A percentile compares a stretch with the other conserved stretches of the same genome.
Evolutionary conservation across 2,888 invertebrate genomes (phyloP).

Genomic region (Kryphioiulus occultus): DNA sequence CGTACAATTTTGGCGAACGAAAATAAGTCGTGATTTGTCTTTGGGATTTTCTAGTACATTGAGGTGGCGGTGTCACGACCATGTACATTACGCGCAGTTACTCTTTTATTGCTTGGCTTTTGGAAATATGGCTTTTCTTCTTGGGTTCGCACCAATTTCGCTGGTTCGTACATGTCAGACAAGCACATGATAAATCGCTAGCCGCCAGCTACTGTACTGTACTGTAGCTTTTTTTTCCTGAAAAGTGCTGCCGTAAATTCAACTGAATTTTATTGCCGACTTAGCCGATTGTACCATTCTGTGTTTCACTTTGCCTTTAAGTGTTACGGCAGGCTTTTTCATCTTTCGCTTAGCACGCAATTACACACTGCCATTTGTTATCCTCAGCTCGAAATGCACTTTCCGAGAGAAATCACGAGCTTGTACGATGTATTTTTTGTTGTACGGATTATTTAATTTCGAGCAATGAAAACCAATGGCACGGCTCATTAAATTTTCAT

Average conservation of each 20-base stretch:
- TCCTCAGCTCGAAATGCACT: constrained; percentile 6
- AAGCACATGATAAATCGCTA: background rate
- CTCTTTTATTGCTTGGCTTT: constrained; percentile 22
- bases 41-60: background rate
- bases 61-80: background rate
- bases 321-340: background rate
- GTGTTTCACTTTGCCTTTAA: background rate
- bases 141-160: background rate
- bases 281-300: constrained; percentile 27
- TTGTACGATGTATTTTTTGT: background rate
- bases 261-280: constrained; percentile 32
- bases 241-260: constrained; percentile 9
- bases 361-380: constrained; percentile 13
- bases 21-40: background rate
- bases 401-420: background rate
- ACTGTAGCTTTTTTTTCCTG: too few species aligned
- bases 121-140: constrained; percentile 10
- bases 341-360: background rate
- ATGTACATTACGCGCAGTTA: background rate
- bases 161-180: background rate
- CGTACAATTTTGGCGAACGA: background rate
- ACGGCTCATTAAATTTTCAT: constrained; percentile 35
- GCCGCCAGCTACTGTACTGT: background rate
- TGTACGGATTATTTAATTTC: constrained; percentile 32
- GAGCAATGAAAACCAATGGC: background rate